phyloP scores from a whole-genome alignment of 2,888 invertebrate genomes.

The Caenorhabditis becei region DNA sequence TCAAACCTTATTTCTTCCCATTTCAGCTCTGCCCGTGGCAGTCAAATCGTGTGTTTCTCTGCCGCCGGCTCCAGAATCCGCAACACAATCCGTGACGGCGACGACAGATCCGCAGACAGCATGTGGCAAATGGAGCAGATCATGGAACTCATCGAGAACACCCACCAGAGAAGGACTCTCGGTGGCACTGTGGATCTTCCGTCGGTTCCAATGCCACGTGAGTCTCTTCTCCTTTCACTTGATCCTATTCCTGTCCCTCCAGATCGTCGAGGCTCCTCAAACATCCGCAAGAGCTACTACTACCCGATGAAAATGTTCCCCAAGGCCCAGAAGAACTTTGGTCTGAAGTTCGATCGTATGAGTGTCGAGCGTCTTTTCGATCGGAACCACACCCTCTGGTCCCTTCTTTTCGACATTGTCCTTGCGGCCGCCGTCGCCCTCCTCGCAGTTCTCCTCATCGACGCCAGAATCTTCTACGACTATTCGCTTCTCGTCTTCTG shows the following conservation, averaged over 20 bases:
- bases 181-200: constrained; percentile 29
- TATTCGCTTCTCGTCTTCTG: constrained; percentile 95
- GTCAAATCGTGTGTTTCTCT: constrained; percentile 55
- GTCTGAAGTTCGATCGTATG: constrained; percentile 87
- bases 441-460: constrained; percentile 83
- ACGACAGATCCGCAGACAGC: constrained; percentile 40
- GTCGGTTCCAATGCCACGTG: constrained; percentile 4
- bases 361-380: constrained; percentile 94
- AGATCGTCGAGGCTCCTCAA: constrained; percentile 50
- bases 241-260: not conserved
- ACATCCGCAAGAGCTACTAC: constrained; percentile 76
- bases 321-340: constrained; percentile 71
- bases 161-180: constrained; percentile 15
- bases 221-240: not conserved
- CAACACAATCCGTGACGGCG: constrained; percentile 29
- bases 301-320: constrained; percentile 78
- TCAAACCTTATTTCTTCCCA: too few species aligned
- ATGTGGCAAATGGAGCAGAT: constrained; percentile 64
- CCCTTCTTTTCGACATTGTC: constrained; percentile 89
- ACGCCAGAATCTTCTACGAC: constrained; percentile 90
- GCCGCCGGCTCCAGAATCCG: constrained; percentile 43
- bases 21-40: constrained; percentile 35
- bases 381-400: constrained; percentile 89
- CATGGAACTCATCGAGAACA: constrained; percentile 44
- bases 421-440: constrained; percentile 91